Base-by-base conservation (phyloP, 2,113 vertebrate genomes). In the Notechis scutatus region DNA sequence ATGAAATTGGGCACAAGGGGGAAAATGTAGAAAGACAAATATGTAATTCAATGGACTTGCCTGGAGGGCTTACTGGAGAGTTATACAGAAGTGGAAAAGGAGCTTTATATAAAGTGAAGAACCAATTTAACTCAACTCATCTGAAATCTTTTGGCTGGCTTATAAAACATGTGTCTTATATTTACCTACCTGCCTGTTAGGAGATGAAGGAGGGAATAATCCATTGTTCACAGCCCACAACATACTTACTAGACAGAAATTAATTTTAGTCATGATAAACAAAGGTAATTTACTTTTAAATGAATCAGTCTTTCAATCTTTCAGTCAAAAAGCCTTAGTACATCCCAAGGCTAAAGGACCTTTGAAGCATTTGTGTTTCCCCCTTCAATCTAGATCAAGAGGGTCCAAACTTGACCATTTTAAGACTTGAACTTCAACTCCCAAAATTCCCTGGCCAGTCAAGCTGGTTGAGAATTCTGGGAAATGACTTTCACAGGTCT, bases 301-400 rank as follows among this genome's bases (percentile, higher is more conserved):
- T 8, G 1, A 9, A 3, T 55, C 24, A 5, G 0, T 20, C 42
- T 24, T 29, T 0, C 0, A 7, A 0, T 21, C 54, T 21, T 29
- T 0, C 0, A 74, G 1, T 24, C 8, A 47, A 1, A 5, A 92
- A 47, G 21, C 18, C 69, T 55, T 55, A 55, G 5, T 21, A 0
- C 15, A 74, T 54, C 42, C 56, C 92, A 93, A 15, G 11, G 90
- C 3, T 20, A 87, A n/a, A 54, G 3, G 24, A 45, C 92, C 52
- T 88, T 57, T 45, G 50, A 69, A 59, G n/a, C 21, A 42, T n/a
- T 50, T 89, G 24, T 20, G 5, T 8, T 55, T 64, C 89, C 14
- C 45, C 9, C 45, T 55, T 61, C 39, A 93, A 88, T 5, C 4
- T 11, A 1, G 0, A 20, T 0, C 64, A 69, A 29, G 5, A n/a